These are phyloP conservation scores for Hydrochoerus hydrochaeris DNA, from an alignment of 2,113 vertebrate genomes.

Conservation along the genomic window DNA sequence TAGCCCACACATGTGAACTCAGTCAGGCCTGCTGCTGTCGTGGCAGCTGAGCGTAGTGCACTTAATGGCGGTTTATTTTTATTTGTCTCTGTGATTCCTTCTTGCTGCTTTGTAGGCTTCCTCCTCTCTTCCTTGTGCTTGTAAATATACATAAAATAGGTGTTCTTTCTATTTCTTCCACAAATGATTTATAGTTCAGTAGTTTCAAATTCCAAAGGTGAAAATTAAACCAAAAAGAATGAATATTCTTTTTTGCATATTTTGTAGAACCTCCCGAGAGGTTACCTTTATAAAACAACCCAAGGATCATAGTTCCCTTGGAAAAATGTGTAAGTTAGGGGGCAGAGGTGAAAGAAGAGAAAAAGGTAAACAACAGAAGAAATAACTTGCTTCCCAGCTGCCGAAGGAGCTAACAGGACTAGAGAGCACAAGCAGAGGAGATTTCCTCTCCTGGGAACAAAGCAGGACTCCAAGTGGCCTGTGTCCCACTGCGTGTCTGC, in stretches of 20 bases:
- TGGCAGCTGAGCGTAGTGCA: not conserved
- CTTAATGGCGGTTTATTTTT: constrained; percentile 27
- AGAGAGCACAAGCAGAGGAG: not conserved
- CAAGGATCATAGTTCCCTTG: not conserved
- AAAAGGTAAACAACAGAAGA: constrained; percentile 55
- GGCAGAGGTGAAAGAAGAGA: constrained; percentile 14
- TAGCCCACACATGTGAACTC: not conserved
- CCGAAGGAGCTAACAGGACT: not conserved
- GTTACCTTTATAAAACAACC: constrained; percentile 41
- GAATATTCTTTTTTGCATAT: not conserved
- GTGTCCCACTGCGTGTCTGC: constrained; percentile 3
- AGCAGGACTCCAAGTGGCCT: constrained; percentile 15
- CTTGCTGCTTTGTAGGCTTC: not conserved
- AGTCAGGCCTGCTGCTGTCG: not conserved
- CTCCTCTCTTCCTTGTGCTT: not conserved
- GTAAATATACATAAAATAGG: constrained; percentile 1
- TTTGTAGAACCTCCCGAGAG: constrained; percentile 32
- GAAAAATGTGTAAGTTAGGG: not conserved
- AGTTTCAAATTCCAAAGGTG: constrained; percentile 23
- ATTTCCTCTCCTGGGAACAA: constrained; percentile 25
- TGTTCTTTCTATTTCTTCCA: not conserved
- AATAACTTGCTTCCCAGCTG: constrained; percentile 21
- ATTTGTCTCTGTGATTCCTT: not conserved
- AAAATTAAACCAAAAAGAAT: constrained; percentile 45
- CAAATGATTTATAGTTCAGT: constrained; percentile 8